A percentile compares a stretch with the other conserved stretches of the same genome.
These are phyloP conservation scores for Prolemur simus DNA, from an alignment of 2,113 vertebrate genomes.

Conservation along the genomic window DNA sequence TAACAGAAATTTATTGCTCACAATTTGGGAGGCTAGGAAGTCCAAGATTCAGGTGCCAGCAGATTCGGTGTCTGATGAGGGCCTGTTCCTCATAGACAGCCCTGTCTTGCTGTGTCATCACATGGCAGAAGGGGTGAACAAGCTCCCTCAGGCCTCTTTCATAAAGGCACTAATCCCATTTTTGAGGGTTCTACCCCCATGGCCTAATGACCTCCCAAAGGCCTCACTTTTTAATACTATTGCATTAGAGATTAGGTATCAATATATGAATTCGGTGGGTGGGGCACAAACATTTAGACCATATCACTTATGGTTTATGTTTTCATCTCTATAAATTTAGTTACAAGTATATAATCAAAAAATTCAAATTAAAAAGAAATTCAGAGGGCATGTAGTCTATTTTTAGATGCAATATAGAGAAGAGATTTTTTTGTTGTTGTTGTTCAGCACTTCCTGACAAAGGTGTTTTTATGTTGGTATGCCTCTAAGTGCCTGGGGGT, in stretches of 20 bases:
- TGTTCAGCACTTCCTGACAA: background rate
- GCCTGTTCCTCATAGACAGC: background rate
- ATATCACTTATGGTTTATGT: background rate
- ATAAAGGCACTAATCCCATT: background rate
- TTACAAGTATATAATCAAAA: background rate
- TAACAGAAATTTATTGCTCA: background rate
- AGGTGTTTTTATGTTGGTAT: background rate
- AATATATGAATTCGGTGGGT: background rate
- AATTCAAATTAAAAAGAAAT: background rate
- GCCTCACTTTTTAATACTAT: background rate
- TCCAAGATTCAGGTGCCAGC: too few relatives aligned
- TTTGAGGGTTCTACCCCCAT: background rate
- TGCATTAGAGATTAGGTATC: background rate
- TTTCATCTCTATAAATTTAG: constrained; percentile 4
- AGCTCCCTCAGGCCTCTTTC: background rate
- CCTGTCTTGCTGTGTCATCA: background rate
- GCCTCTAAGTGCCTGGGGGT: background rate
- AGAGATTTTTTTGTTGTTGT: background rate
- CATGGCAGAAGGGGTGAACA: background rate
- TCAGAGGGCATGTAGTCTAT: background rate
- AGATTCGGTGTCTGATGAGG: background rate
- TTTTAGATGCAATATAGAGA: background rate
- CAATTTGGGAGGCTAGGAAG: background rate
- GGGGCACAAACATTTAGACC: background rate
- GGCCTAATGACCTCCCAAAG: background rate